Conservation (phyloP, 2,113 vertebrate genomes). For the pig (Sus scrofa) region DNA sequence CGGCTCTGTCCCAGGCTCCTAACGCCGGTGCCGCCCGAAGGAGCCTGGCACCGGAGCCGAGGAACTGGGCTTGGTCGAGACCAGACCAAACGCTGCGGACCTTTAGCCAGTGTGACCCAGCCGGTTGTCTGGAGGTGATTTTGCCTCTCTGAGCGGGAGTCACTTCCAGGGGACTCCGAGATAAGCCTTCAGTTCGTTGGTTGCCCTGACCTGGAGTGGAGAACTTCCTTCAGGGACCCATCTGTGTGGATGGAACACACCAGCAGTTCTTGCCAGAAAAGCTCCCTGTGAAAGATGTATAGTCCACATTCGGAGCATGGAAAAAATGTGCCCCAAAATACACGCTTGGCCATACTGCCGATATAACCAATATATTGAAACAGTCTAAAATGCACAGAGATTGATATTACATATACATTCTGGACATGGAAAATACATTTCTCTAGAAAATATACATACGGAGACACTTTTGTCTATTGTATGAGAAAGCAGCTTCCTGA, state of each 20-base stretch:
- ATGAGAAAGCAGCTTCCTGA: neutral
- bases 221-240: neutral
- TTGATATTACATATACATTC: neutral
- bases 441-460: constrained; percentile 33
- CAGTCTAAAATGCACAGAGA: neutral
- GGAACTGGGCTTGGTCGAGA: neutral
- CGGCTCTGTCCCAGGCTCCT: neutral
- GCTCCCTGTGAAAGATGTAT: neutral
- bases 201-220: neutral
- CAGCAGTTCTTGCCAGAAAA: neutral
- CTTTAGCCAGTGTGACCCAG: neutral
- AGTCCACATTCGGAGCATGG: neutral
- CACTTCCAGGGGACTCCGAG: neutral
- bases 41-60: neutral
- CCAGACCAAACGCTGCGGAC: neutral
- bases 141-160: neutral
- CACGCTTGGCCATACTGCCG: neutral
- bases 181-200: neutral
- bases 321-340: neutral
- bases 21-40: neutral
- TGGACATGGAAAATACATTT: neutral
- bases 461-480: neutral
- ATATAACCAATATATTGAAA: neutral
- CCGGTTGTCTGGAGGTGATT: neutral
- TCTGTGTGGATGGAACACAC: neutral